Percentiles rank a stretch among this genome's conserved stretches.
Conservation (phyloP, 2,113 vertebrate species). For the Panthera leo region DNA sequence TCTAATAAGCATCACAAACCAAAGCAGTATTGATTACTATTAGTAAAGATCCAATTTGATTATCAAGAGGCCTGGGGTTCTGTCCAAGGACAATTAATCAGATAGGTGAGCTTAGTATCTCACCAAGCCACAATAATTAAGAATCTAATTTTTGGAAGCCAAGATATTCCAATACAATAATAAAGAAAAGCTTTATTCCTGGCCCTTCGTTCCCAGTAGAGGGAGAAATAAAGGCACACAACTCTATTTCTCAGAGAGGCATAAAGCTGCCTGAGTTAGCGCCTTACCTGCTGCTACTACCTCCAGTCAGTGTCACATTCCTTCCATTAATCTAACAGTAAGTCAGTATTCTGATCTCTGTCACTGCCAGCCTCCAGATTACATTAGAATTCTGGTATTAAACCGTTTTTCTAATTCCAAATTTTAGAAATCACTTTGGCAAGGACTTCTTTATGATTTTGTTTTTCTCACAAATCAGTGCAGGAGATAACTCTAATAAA, state of each 20-base stretch:
- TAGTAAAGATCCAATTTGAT: background rate
- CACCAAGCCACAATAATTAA: background rate
- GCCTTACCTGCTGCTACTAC: background rate
- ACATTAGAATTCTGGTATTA: background rate
- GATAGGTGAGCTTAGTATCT: background rate
- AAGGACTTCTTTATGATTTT: slow-evolving; percentile 19
- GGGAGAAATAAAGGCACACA: background rate
- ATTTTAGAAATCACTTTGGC: background rate
- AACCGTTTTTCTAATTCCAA: background rate
- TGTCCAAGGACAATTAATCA: background rate
- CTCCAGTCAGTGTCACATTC: background rate
- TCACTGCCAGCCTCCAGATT: background rate
- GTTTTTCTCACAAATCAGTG: slow-evolving; percentile 13
- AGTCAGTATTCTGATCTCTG: background rate
- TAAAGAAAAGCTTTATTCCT: background rate
- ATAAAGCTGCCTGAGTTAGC: background rate
- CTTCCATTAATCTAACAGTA: background rate
- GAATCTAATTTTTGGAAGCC: background rate
- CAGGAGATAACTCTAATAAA: background rate
- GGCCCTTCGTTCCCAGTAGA: background rate
- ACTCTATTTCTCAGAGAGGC: background rate
- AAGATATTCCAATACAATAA: background rate
- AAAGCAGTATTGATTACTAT: background rate
- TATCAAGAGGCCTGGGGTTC: background rate
- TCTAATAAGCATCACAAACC: background rate